A percentile compares a stretch with the other conserved stretches of the same genome.
phyloP scores from a whole-genome alignment of 2,797 vertebrate species.

The Rhinoraja longicauda region DNA sequence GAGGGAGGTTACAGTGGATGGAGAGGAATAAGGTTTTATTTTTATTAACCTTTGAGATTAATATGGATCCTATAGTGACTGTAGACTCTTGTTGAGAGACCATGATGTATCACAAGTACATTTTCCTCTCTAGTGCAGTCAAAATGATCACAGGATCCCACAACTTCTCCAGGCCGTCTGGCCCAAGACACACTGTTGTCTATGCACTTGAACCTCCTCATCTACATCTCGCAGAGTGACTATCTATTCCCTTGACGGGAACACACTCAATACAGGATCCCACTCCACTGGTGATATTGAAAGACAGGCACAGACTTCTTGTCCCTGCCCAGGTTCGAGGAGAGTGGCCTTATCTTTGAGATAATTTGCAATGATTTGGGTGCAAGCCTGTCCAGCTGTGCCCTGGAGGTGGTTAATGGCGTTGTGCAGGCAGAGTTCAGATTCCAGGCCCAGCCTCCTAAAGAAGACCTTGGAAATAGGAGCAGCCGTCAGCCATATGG shows the following conservation, averaged over 20 bases:
- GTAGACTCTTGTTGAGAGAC: neutral
- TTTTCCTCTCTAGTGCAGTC: neutral
- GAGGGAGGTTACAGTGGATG: neutral
- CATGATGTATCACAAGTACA: too few species aligned
- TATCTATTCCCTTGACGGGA: neutral
- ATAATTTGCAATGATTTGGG: neutral
- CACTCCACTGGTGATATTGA: neutral
- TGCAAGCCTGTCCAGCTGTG: neutral
- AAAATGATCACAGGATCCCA: neutral
- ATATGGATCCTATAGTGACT: too few species aligned
- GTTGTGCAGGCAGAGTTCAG: neutral
- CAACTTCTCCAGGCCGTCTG: too few species aligned
- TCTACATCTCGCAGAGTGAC: too few species aligned
- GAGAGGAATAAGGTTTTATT: neutral
- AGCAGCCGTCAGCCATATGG: too few species aligned
- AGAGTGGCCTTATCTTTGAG: too few species aligned
- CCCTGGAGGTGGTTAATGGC: neutral
- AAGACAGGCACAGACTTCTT: neutral
- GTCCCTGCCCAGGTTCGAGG: neutral
- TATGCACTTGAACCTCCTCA: too few species aligned
- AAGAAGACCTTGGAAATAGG: too few species aligned
- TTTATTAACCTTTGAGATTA: neutral
- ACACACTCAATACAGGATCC: neutral
- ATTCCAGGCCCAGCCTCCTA: neutral
- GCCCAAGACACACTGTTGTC: too few species aligned